Evolutionary conservation across 2,113 vertebrate species (phyloP).

Genomic region (Cyprinodon variegatus): DNA sequence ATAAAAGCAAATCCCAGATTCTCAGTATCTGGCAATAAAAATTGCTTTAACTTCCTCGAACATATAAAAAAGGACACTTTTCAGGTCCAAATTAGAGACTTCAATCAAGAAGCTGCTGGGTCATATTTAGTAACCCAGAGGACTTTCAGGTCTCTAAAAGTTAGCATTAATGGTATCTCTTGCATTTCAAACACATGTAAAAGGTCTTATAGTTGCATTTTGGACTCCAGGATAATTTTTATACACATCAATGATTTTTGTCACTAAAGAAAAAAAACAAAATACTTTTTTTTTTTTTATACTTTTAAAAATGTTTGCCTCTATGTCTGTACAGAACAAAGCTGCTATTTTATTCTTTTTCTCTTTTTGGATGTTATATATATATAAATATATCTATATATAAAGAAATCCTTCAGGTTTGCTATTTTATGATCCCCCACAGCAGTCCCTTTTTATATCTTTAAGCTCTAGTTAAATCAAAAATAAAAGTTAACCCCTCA

Average conservation of each 20-base stretch:
- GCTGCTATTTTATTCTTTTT: constrained; percentile 99
- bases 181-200: constrained; percentile 81
- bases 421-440: constrained; percentile 82
- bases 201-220: constrained; percentile 94
- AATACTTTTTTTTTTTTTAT: constrained; percentile 87
- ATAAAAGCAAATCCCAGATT: constrained; percentile 37
- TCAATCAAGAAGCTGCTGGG: constrained; percentile 51
- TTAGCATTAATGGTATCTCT: constrained; percentile 77
- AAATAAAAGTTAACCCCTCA: constrained; percentile 69
- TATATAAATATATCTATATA: constrained; percentile 43
- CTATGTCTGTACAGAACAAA: constrained; percentile 98
- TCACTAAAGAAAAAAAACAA: constrained; percentile 92
- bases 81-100: constrained; percentile 33
- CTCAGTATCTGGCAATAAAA: constrained; percentile 41
- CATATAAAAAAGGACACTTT: constrained; percentile 37
- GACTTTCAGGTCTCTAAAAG: constrained; percentile 63
- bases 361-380: constrained; percentile 82
- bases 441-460: constrained; percentile 87
- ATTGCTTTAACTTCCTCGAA: constrained; percentile 42
- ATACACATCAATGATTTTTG: constrained; percentile 88
- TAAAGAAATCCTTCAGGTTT: constrained; percentile 90
- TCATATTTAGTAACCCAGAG: constrained; percentile 44
- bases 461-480: constrained; percentile 82
- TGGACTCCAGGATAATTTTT: constrained; percentile 89
- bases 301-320: constrained; percentile 92